These are phyloP conservation scores for Ditula angustiorana DNA, from an alignment of 2,888 invertebrate species.

Conservation along the genomic window DNA sequence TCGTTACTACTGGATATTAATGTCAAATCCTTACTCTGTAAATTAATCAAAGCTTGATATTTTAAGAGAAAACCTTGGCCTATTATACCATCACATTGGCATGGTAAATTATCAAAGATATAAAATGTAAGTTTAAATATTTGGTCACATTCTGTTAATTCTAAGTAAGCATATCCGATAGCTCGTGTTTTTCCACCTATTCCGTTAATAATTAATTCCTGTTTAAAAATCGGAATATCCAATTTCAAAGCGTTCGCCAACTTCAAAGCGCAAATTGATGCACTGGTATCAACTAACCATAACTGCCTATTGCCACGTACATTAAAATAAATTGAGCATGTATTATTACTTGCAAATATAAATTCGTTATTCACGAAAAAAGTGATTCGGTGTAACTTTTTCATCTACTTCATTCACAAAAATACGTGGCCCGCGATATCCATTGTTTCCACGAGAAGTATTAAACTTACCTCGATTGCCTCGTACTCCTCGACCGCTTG, in stretches of 20 bases:
- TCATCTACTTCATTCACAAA: background rate
- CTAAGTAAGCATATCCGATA: background rate
- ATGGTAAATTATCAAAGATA: conserved; percentile 1
- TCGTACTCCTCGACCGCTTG: background rate
- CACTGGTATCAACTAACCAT: conserved; percentile 7
- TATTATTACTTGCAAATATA: conserved; percentile 3
- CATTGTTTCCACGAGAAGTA: conserved; percentile 3
- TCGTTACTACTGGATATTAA: background rate
- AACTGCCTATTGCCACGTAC: background rate
- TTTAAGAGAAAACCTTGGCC: conserved; percentile 3
- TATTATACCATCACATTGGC: background rate
- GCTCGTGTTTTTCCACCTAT: conserved; percentile 11
- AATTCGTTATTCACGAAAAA: conserved; percentile 18
- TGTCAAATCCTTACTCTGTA: background rate
- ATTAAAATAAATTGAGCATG: conserved; percentile 8
- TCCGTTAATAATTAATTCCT: background rate
- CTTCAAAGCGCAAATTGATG: background rate
- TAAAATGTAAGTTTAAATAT: conserved; percentile 2
- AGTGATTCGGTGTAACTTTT: background rate
- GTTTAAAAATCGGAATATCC: conserved; percentile 3
- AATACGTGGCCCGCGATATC: conserved; percentile 6
- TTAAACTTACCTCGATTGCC: background rate
- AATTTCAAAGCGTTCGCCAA: conserved; percentile 1
- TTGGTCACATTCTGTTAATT: background rate
- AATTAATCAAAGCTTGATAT: conserved; percentile 5